Percentiles rank a stretch among this genome's conserved stretches.
These are phyloP conservation scores for Virgularia gustaviana DNA, from an alignment of 92 coral and sea anemone genomes.

Conservation along the genomic window DNA sequence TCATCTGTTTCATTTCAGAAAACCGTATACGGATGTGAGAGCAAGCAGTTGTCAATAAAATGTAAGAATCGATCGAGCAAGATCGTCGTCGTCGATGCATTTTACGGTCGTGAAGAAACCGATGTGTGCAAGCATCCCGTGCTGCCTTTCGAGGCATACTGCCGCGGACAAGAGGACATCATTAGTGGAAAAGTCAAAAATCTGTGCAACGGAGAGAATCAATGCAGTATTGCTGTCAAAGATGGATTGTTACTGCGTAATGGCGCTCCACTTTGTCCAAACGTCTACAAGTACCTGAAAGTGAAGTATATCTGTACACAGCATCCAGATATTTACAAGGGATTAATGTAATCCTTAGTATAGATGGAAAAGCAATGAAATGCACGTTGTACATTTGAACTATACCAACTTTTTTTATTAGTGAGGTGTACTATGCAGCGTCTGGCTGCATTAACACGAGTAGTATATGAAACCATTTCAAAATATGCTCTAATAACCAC, in stretches of 20 bases:
- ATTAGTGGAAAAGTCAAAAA: slow-evolving; percentile 60
- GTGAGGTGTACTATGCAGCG: too few relatives aligned
- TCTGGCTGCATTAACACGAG: too few relatives aligned
- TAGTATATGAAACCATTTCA: too few relatives aligned
- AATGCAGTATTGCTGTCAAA: slow-evolving; percentile 77
- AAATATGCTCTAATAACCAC: too few relatives aligned
- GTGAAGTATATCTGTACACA: slow-evolving; percentile 85
- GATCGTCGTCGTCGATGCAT: slow-evolving; percentile 78
- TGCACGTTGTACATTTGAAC: too few relatives aligned
- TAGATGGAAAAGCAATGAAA: too few relatives aligned
- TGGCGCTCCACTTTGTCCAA: slow-evolving; percentile 75
- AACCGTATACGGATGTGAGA: slow-evolving; percentile 29
- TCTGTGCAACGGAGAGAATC: slow-evolving; percentile 78
- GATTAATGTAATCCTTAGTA: too few relatives aligned
- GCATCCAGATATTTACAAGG: slow-evolving; percentile 59
- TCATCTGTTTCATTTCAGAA: slow-evolving; percentile 2
- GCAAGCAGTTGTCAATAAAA: slow-evolving; percentile 24
- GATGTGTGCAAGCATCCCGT: slow-evolving; percentile 77
- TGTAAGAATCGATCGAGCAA: slow-evolving; percentile 59
- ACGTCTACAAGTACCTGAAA: slow-evolving; percentile 74
- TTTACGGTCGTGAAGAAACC: slow-evolving; percentile 82
- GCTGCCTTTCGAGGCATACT: slow-evolving; percentile 69
- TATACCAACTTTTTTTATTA: too few relatives aligned
- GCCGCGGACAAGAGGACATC: slow-evolving; percentile 63
- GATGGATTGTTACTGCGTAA: slow-evolving; percentile 64